A percentile compares a stretch with the other conserved stretches of the same genome.
Conservation (phyloP, 2,888 invertebrate species). For the Dasypogon diadema region DNA sequence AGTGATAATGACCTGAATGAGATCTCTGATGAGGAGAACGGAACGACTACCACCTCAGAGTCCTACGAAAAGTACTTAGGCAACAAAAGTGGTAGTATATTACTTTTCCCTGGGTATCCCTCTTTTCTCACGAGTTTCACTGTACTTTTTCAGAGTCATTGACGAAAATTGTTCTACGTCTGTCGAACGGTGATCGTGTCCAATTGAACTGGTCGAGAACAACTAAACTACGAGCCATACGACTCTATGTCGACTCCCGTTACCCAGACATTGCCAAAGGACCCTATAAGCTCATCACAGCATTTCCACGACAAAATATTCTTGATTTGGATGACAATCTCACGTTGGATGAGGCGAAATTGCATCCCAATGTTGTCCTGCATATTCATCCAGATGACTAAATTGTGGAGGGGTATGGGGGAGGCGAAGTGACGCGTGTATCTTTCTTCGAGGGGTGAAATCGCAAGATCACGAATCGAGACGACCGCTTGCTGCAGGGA, state of each 20-base stretch:
- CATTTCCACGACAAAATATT: conserved; percentile 65
- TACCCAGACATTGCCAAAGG: conserved; percentile 63
- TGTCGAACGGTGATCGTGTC: conserved; percentile 61
- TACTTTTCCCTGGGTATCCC: background rate
- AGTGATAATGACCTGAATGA: conserved; percentile 43
- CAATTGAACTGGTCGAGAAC: conserved; percentile 67
- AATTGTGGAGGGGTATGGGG: too few relatives aligned
- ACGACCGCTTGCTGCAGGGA: too few relatives aligned
- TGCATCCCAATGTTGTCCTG: conserved; percentile 67
- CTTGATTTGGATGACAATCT: conserved; percentile 63
- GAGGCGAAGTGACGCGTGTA: too few relatives aligned
- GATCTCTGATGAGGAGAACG: conserved; percentile 57
- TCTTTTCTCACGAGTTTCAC: conserved; percentile 15
- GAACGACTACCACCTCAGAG: too few relatives aligned
- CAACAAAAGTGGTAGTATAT: conserved; percentile 47
- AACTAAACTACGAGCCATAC: conserved; percentile 63
- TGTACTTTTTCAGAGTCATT: conserved; percentile 47
- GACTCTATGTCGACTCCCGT: conserved; percentile 64
- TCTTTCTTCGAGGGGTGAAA: too few relatives aligned
- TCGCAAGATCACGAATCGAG: too few relatives aligned
- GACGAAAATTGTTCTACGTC: conserved; percentile 55
- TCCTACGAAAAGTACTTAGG: conserved; percentile 43
- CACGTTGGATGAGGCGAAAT: conserved; percentile 64
- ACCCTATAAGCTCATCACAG: conserved; percentile 66
- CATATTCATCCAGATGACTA: conserved; percentile 66